Evolutionary conservation across 2,888 invertebrate genomes (phyloP).

Genomic region (Spilosoma lubricipeda): DNA sequence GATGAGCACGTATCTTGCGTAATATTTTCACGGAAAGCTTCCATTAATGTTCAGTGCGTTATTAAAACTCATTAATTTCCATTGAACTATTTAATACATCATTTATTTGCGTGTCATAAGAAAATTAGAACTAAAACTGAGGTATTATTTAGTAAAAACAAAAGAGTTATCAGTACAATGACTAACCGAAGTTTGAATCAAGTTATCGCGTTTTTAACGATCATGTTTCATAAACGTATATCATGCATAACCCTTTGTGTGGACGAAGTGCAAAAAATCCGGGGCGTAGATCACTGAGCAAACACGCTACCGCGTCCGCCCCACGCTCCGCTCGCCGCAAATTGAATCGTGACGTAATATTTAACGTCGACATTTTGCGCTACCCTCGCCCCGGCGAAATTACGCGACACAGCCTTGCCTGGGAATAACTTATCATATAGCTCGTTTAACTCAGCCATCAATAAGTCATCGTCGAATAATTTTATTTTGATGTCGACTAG

Average conservation of each 20-base stretch:
- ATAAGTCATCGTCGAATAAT: slow-evolving; percentile 65
- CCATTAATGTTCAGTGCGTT: slow-evolving; percentile 29
- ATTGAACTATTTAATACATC: slow-evolving; percentile 38
- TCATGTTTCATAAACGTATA: slow-evolving; percentile 23
- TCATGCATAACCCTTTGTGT: slow-evolving; percentile 29
- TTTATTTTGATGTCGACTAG: slow-evolving; percentile 63
- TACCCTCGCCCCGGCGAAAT: slow-evolving; percentile 58
- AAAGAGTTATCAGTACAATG: slow-evolving; percentile 4
- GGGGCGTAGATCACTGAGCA: slow-evolving; percentile 40
- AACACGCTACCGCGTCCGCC: slow-evolving; percentile 49
- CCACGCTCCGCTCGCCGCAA: slow-evolving; percentile 54
- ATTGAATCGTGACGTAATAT: slow-evolving; percentile 68
- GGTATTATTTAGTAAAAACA: slow-evolving; percentile 37
- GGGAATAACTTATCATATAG: slow-evolving; percentile 68
- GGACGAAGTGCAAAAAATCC: slow-evolving; percentile 27
- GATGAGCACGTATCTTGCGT: slow-evolving; percentile 29
- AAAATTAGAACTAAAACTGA: slow-evolving; percentile 45
- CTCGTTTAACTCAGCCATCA: slow-evolving; percentile 67
- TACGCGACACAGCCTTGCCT: slow-evolving; percentile 60
- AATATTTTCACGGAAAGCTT: slow-evolving; percentile 22
- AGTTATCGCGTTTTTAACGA: slow-evolving; percentile 15
- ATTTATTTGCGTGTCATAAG: slow-evolving; percentile 41
- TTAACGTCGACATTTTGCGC: slow-evolving; percentile 64
- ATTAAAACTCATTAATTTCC: slow-evolving; percentile 32
- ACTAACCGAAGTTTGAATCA: slow-evolving; percentile 29